phyloP scores from a whole-genome alignment of 1,140 invertebrate species.

The Polyergus mexicanus region DNA sequence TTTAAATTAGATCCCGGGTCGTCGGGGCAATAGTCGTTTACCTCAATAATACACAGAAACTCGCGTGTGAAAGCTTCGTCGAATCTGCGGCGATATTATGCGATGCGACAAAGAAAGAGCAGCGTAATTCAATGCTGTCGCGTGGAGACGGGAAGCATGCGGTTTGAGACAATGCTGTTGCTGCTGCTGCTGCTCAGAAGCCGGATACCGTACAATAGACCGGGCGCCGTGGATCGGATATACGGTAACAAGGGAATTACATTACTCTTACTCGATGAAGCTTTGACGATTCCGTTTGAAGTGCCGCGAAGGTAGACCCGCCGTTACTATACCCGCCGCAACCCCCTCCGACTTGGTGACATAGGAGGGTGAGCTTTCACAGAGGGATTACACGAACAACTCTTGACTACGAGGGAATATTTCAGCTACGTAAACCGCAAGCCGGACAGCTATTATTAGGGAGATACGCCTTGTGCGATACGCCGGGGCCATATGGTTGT shows the following conservation, averaged over 20 bases:
- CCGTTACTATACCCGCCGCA: constrained; percentile 69
- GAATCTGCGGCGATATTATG: constrained; percentile 42
- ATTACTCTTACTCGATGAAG: constrained; percentile 82
- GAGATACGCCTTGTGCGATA: constrained; percentile 71
- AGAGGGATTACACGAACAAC: constrained; percentile 83
- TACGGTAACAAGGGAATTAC: constrained; percentile 81
- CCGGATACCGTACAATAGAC: constrained; percentile 58
- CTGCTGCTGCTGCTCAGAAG: constrained; percentile 51
- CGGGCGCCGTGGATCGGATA: constrained; percentile 59
- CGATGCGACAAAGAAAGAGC: constrained; percentile 57
- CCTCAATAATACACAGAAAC: constrained; percentile 19
- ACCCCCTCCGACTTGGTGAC: constrained; percentile 76
- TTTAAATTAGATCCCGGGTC: not conserved
- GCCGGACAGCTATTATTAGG: constrained; percentile 84
- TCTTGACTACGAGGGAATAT: constrained; percentile 76
- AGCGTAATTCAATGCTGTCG: constrained; percentile 61
- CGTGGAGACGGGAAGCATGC: constrained; percentile 55
- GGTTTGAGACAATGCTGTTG: constrained; percentile 58
- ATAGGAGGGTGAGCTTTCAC: constrained; percentile 80
- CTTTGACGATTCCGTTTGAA: constrained; percentile 86
- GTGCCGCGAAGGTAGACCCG: constrained; percentile 68
- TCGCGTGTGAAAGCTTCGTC: constrained; percentile 36
- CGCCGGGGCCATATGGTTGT: constrained; percentile 68
- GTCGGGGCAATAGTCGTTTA: constrained; percentile 12
- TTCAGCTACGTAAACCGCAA: constrained; percentile 81